Base-by-base conservation (phyloP, 2,888 invertebrate species). In the Zaprionus bogoriensis region DNA sequence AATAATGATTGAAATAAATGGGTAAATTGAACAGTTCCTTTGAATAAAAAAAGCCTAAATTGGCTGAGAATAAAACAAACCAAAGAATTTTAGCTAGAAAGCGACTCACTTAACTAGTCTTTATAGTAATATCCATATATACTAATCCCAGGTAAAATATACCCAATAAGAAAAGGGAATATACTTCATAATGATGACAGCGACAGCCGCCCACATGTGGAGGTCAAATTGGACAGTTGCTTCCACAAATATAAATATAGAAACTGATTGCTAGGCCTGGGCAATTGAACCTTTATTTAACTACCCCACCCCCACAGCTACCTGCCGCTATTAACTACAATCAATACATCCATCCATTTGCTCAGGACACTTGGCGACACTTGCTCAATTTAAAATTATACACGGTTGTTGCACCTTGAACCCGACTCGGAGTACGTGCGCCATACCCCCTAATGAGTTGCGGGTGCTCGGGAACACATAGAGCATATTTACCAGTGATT, bases 351-450 rank as follows among this genome's bases (percentile, higher is more conserved):
- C 10, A 27, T 22, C 39, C 27, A 45, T 23, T 44, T 36, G 39
- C 25, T 30, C 23, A 27, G 50, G 20, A 5, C 45, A 66, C 58
- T 47, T 17, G 20, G 41, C 12, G 32, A 12, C n/a, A n/a, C 2
- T 42, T 44, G 4, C 30, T 5, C 38, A 62, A 53, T 69, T 69
- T 58, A 53, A 74, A 69, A 52, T 63, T 48, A 61, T 52, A 54
- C 23, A 36, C 14, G 54, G 4, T 27, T 47, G 22, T 42, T 42
- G 39, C 27, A 19, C 46, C 54, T 32, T 20, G 53, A 28, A 27
- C 36, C 20, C 42, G 7, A 17, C 17, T 53, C 25, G 22, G 51
- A 30, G 27, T 28, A 50, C 42, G 10, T 47, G n/a, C 23, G 20
- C 6, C 4, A 20, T 23, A 6, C 10, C 17, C 6, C n/a, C 2